phyloP scores from a whole-genome alignment of 2,888 invertebrate species.

The Acleris cristana region DNA sequence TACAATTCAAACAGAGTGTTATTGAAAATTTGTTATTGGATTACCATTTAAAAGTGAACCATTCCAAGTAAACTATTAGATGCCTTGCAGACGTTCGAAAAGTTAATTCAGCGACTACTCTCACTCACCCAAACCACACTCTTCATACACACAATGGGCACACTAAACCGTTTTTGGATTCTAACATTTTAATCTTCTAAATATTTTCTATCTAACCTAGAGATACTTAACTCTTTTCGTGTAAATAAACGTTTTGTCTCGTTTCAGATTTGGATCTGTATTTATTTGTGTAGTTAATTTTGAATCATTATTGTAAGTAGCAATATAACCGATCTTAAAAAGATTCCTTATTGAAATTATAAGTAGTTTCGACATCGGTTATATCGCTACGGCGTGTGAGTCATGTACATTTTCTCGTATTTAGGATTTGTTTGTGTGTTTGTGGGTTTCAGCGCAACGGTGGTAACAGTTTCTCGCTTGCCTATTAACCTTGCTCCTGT shows the following conservation, averaged over 20 bases:
- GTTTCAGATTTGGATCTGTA: conserved; percentile 79
- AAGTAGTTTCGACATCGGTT: conserved; percentile 42
- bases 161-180: conserved; percentile 59
- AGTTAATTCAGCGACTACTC: background rate
- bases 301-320: conserved; percentile 73
- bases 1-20: no score
- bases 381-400: conserved; percentile 65
- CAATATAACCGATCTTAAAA: conserved; percentile 52
- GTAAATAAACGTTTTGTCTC: conserved; percentile 81
- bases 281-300: conserved; percentile 80
- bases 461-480: conserved; percentile 81
- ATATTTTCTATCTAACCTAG: conserved; percentile 83
- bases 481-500: conserved; percentile 75
- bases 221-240: conserved; percentile 78
- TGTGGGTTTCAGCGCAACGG: conserved; percentile 80
- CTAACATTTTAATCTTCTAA: conserved; percentile 75
- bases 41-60: no score
- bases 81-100: no score
- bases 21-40: no score
- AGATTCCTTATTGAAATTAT: background rate
- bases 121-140: conserved; percentile 1
- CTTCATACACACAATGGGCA: conserved; percentile 19
- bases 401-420: conserved; percentile 73
- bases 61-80: no score
- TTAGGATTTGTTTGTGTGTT: conserved; percentile 80